phyloP scores from a whole-genome alignment of 2,888 invertebrate genomes.

The Macrosiphum euphorbiae region DNA sequence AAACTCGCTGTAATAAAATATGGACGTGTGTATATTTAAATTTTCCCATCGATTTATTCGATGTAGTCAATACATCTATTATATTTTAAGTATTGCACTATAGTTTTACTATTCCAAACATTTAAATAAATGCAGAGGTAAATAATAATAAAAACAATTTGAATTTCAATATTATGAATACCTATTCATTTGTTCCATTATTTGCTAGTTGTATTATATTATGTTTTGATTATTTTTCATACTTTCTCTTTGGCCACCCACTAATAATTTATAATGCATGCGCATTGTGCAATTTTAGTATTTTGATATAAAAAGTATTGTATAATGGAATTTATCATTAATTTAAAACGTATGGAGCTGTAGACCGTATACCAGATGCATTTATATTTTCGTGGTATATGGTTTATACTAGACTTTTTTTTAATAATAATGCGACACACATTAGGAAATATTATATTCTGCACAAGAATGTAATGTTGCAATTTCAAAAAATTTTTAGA shows the following conservation, averaged over 20 bases:
- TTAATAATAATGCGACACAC: not conserved
- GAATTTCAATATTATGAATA: not conserved
- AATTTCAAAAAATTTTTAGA: not conserved
- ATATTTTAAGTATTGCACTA: not conserved
- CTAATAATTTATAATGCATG: not conserved
- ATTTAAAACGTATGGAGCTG: not conserved
- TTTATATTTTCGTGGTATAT: not conserved
- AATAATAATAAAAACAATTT: not conserved
- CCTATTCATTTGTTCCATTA: not conserved
- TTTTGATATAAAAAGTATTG: conserved; percentile 14
- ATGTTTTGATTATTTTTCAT: not conserved
- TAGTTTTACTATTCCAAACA: not conserved
- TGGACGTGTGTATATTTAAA: not conserved
- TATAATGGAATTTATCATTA: not conserved
- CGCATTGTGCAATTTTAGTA: not conserved
- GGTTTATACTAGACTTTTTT: not conserved
- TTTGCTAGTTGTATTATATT: not conserved
- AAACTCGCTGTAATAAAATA: not conserved
- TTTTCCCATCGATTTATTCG: not conserved
- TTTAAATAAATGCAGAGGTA: not conserved
- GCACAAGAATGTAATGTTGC: not conserved
- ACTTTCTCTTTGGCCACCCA: not conserved
- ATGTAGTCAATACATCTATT: not conserved
- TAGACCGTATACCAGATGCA: not conserved
- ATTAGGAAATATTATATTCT: not conserved